phyloP scores from a whole-genome alignment of 92 coral and sea anemone species.

The Bergia sp. region DNA sequence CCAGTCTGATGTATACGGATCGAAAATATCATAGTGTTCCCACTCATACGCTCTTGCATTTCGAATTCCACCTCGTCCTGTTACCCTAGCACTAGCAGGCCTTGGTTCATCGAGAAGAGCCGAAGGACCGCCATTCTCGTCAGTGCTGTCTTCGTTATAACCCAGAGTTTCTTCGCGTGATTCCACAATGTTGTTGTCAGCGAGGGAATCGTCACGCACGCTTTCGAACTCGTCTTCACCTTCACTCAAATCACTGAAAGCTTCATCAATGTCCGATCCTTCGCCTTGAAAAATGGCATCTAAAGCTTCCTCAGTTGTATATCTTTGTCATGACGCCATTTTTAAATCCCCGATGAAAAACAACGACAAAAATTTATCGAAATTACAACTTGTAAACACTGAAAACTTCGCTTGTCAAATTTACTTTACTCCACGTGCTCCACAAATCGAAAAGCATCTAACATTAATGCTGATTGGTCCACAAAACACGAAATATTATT shows the following conservation, averaged over 20 bases:
- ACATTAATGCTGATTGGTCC: slow-evolving; percentile 10
- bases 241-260: slow-evolving; percentile 21
- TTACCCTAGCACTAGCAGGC: too few relatives aligned
- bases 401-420: too few relatives aligned
- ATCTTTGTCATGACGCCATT: slow-evolving; percentile 53
- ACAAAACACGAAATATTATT: neutral
- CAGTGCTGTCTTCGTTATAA: neutral
- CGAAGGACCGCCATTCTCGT: neutral
- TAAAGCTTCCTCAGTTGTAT: slow-evolving; percentile 44
- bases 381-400: slow-evolving; percentile 23
- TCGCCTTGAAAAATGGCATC: slow-evolving; percentile 55
- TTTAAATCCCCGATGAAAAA: slow-evolving; percentile 44
- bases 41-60: too few relatives aligned
- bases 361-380: slow-evolving; percentile 28
- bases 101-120: too few relatives aligned
- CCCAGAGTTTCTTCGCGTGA: slow-evolving; percentile 36
- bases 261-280: slow-evolving; percentile 61
- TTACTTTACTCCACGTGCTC: neutral
- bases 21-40: too few relatives aligned
- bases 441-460: neutral
- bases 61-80: too few relatives aligned
- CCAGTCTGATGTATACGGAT: too few relatives aligned
- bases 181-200: slow-evolving; percentile 7
- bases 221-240: slow-evolving; percentile 17
- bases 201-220: slow-evolving; percentile 26